These are phyloP conservation scores for Hippocampus mohnikei DNA, from an alignment of 2,113 vertebrate genomes.

Conservation along the genomic window DNA sequence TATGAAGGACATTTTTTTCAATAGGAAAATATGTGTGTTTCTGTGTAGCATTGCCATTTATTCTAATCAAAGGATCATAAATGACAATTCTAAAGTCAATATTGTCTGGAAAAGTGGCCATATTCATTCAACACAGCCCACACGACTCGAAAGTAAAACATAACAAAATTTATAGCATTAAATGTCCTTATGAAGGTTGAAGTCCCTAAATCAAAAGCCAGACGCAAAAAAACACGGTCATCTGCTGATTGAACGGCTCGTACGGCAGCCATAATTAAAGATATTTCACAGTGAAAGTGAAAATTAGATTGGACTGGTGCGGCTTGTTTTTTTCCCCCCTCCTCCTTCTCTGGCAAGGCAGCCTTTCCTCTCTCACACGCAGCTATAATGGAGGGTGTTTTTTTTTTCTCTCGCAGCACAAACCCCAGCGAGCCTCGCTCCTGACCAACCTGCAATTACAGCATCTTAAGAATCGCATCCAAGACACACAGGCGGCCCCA, in stretches of 20 bases:
- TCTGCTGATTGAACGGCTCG: constrained; percentile 67
- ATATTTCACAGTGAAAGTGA: constrained; percentile 60
- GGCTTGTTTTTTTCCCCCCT: constrained; percentile 24
- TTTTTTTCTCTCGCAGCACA: constrained; percentile 63
- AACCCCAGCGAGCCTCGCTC: constrained; percentile 62
- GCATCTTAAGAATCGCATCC: constrained; percentile 66
- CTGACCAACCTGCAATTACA: constrained; percentile 74
- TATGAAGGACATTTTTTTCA: not conserved
- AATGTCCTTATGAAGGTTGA: constrained; percentile 38
- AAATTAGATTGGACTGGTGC: constrained; percentile 45
- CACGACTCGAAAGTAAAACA: constrained; percentile 30
- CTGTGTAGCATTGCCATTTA: not conserved
- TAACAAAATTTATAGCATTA: constrained; percentile 58
- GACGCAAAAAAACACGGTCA: constrained; percentile 58
- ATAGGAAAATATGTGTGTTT: no score
- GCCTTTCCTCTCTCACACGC: constrained; percentile 42
- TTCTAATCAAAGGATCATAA: not conserved
- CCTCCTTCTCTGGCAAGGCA: constrained; percentile 25
- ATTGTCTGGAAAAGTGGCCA: not conserved
- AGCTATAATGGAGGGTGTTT: constrained; percentile 69
- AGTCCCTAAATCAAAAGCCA: constrained; percentile 54
- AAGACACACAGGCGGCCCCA: constrained; percentile 45
- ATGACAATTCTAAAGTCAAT: not conserved
- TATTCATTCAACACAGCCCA: not conserved
- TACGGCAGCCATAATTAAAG: constrained; percentile 60